Conservation (phyloP, 2,888 invertebrate species). For the Platerodrilus igneus region DNA sequence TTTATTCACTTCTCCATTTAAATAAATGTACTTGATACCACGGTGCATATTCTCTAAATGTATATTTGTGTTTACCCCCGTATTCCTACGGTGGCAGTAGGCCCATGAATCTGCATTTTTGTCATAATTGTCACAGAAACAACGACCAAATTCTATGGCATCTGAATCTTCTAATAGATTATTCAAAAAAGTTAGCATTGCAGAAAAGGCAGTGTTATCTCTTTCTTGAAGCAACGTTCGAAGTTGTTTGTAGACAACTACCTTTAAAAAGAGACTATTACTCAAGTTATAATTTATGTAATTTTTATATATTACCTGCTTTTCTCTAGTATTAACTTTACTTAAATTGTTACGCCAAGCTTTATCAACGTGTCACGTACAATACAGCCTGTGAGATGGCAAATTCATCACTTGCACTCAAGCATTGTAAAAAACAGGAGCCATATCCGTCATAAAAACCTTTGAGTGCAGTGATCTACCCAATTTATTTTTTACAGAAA, state of each 20-base stretch:
- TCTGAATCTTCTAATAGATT: neutral
- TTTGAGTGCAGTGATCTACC: conserved; percentile 5
- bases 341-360: conserved; percentile 16
- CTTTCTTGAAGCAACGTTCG: conserved; percentile 7
- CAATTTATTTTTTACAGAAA: conserved; percentile 10
- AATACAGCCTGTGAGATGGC: conserved; percentile 14
- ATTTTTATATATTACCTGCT: conserved; percentile 1
- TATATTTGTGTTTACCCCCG: conserved; percentile 6
- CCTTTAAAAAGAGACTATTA: conserved; percentile 9
- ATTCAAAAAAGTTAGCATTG: conserved; percentile 1
- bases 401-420: conserved; percentile 17
- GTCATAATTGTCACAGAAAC: neutral
- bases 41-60: conserved; percentile 5
- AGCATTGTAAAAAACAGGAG: conserved; percentile 17
- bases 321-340: conserved; percentile 14
- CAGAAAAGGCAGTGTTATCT: conserved; percentile 4
- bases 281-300: neutral
- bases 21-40: too few relatives aligned
- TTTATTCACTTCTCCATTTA: conserved; percentile 5
- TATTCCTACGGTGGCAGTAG: conserved; percentile 6
- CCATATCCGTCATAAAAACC: conserved; percentile 26
- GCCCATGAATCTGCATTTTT: conserved; percentile 3
- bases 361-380: conserved; percentile 22
- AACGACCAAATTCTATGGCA: neutral
- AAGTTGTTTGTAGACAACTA: conserved; percentile 4